Base-by-base conservation (phyloP, 2,888 invertebrate species). In the Leptinotarsa peninsularis region DNA sequence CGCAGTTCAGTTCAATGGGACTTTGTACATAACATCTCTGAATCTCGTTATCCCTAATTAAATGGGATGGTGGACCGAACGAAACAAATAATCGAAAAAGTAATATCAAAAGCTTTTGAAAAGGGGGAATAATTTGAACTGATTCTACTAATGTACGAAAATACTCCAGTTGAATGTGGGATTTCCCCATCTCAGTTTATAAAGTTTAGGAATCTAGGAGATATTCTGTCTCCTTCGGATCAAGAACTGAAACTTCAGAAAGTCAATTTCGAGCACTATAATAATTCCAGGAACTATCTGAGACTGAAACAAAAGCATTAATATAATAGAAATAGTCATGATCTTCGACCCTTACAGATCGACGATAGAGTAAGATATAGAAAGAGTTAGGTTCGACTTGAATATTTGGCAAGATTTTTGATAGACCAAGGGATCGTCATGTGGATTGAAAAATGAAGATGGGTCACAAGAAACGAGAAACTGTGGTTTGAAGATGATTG, bases 121-220 rank as follows among this genome's bases (percentile, higher is more conserved):
- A 33, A 63, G 13, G 23, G 23, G n/a, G 27, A 69, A 54, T n/a
- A 56, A 54, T 21, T 69, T 69, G 49, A 56, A 23, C 15, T 56
- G 17, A 27, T 52, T 5, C 10, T 56, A 69, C n/a, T 69, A 18
- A 50, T 52, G 49, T 69, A 69, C 27, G 21, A 23, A 18, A 69
- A 69, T 66, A 71, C 66, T 4, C 66, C 71, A 49, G 52, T 17
- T 14, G 52, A 63, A 50, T 49, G 4, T 50, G 18, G 49, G 17
- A 67, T 66, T 58, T 72, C 72, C 7, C 72, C 72, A 27, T 66
- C 72, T 21, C 67, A 72, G n/a, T 63, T 72, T 18, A 49, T 72
- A 27, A 72, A 50, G 56, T 4, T 52, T 21, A 27, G 66, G 13
- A 66, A 54, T 50, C 63, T 72, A 23, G 49, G 66, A 67, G 18